These are phyloP conservation scores for Bos javanicus DNA, from an alignment of 2,113 vertebrate genomes.

Conservation along the genomic window DNA sequence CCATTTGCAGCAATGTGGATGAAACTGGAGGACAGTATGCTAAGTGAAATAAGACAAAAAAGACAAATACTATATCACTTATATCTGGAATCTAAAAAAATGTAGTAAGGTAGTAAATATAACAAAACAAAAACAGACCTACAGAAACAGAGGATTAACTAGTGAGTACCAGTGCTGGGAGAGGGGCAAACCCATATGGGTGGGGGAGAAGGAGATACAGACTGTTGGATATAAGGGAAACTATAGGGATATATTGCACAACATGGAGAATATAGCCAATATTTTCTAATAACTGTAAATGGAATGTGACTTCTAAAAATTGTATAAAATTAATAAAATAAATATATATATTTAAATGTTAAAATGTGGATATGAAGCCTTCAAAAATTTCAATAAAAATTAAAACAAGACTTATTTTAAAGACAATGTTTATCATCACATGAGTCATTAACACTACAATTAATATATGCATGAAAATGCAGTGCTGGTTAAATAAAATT, in stretches of 20 bases:
- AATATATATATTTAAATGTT: neutral
- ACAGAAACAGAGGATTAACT: neutral
- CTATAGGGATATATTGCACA: neutral
- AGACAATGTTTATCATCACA: neutral
- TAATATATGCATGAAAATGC: neutral
- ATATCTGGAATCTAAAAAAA: neutral
- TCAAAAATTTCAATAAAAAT: neutral
- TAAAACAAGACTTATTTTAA: neutral
- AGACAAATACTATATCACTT: neutral
- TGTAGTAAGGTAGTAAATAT: neutral
- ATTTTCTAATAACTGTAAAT: neutral
- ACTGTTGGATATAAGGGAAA: neutral
- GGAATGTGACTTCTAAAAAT: neutral
- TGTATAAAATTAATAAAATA: neutral
- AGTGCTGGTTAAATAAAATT: neutral
- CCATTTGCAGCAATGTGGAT: neutral
- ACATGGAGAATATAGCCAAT: neutral
- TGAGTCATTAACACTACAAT: neutral
- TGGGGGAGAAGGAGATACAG: neutral
- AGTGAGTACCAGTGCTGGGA: neutral
- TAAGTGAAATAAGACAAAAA: neutral
- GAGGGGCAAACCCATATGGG: neutral
- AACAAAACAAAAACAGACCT: neutral
- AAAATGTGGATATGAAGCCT: neutral
- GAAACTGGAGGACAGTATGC: neutral